Base-by-base conservation (phyloP, 64 coral and sea anemone genomes). In the Pocillopora verrucosa region DNA sequence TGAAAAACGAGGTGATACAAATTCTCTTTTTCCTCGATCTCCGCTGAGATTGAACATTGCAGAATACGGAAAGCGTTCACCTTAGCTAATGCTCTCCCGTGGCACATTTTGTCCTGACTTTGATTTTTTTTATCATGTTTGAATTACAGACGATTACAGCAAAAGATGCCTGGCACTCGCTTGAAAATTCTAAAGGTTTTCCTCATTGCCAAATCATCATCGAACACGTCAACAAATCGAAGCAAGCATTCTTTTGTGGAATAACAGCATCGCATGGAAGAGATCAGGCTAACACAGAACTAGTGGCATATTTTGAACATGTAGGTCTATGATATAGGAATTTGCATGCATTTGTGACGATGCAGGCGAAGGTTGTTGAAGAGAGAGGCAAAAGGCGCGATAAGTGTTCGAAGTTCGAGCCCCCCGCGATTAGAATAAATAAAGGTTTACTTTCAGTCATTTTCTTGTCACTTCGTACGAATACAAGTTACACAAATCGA, bases 221-320 rank as follows among this genome's bases (percentile, higher is more conserved):
- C 60, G 67, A 9, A 13, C 80, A 65, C 34, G 62, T 67, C 17
- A 34, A 65, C 61, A 83, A 22, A n/a, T 51, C 80, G 10, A 83
- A 83, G 61, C 60, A 83, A 12, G 65, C 80, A 56, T 83, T 83
- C 24, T 83, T 83, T 36, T 83, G 80, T 67, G 61, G 17, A 67
- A 83, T 83, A 67, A 67, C 60, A 83, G 80, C 80, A 22, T 83
- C 61, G 4, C 80, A 83, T 19, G 80, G 67, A 83, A 62, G 36
- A 36, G 80, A 83, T 36, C 16, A 16, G 14, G 80, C 61, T 16
- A 45, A 36, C 61, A 17, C 59, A 1, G 80, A 83, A 67, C 7
- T 83, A 10, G 80, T 83, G 61, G 61, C 80, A 38, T 67, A 83
- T 83, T 83, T 83, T 67, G 60, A 83, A 19, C 62, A 19, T 10